phyloP scores from a whole-genome alignment of 92 coral and sea anemone genomes.

The Desmophyllum pertusum region DNA sequence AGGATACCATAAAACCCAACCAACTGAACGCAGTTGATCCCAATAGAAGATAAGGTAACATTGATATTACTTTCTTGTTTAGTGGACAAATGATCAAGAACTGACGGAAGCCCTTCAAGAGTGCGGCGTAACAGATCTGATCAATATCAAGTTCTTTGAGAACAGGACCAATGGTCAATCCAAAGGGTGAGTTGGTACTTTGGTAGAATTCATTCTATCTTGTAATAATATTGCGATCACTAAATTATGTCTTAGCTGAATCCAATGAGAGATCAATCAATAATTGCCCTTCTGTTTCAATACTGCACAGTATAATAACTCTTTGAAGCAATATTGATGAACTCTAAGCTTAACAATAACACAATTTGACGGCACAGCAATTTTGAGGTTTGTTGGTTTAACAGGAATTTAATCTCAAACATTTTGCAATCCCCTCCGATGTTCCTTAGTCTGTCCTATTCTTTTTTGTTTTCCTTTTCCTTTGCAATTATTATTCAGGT shows the following conservation, averaged over 20 bases:
- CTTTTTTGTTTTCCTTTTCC: background rate
- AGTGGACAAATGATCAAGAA: conserved; percentile 98
- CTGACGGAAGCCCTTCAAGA: conserved; percentile 94
- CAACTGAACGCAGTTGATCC: too few species aligned
- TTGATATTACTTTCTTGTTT: conserved; percentile 4
- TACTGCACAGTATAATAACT: background rate
- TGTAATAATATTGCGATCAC: background rate
- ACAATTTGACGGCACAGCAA: background rate
- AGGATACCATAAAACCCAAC: too few species aligned
- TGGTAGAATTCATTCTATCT: background rate
- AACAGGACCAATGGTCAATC: conserved; percentile 99
- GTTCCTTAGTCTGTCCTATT: too few species aligned
- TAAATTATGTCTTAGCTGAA: background rate
- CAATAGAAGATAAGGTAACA: too few species aligned
- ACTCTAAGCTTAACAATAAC: background rate
- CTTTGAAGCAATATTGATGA: background rate
- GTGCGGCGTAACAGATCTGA: conserved; percentile 96
- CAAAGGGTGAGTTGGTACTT: conserved; percentile 88
- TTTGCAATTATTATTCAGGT: too few species aligned
- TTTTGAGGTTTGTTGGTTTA: background rate
- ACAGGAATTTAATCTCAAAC: too few species aligned
- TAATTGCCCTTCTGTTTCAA: background rate
- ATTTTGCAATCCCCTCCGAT: background rate
- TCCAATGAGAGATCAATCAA: background rate
- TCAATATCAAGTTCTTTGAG: conserved; percentile 98